Evolutionary conservation across 2,797 vertebrate genomes (phyloP).

Genomic region (Gila robusta): DNA sequence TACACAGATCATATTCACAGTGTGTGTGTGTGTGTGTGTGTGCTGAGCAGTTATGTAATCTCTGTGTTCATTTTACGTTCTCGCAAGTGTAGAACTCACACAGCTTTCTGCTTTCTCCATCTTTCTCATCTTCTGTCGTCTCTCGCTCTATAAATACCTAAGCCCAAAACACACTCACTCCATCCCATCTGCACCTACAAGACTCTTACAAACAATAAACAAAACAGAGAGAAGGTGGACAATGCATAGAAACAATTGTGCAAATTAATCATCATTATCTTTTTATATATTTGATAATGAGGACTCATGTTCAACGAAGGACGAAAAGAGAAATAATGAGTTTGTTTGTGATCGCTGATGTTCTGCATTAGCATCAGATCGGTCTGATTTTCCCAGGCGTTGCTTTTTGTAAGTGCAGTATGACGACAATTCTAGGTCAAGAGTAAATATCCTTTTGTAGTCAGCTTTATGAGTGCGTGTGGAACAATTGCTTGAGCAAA

Average conservation of each 20-base stretch:
- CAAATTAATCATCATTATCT: neutral
- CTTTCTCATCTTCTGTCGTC: conserved; percentile 12
- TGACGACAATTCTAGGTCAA: conserved; percentile 33
- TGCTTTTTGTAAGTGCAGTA: neutral
- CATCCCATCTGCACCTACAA: neutral
- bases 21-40: neutral
- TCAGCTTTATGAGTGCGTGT: neutral
- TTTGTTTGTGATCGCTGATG: neutral
- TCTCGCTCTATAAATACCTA: conserved; percentile 15
- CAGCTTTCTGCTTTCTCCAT: neutral
- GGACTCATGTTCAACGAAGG: neutral
- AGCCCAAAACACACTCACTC: conserved; percentile 10
- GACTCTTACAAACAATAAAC: neutral
- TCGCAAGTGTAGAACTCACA: neutral
- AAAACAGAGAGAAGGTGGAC: neutral
- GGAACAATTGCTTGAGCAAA: conserved; percentile 26
- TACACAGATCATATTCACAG: conserved; percentile 40
- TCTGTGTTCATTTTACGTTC: conserved; percentile 37
- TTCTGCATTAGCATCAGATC: conserved; percentile 29
- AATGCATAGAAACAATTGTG: neutral
- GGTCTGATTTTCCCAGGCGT: neutral
- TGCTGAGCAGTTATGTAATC: conserved; percentile 3
- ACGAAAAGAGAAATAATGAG: neutral
- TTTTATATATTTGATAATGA: neutral
- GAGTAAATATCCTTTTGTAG: conserved; percentile 25